These are phyloP conservation scores for Tetropium fuscum DNA, from an alignment of 2,888 invertebrate genomes.

Conservation along the genomic window DNA sequence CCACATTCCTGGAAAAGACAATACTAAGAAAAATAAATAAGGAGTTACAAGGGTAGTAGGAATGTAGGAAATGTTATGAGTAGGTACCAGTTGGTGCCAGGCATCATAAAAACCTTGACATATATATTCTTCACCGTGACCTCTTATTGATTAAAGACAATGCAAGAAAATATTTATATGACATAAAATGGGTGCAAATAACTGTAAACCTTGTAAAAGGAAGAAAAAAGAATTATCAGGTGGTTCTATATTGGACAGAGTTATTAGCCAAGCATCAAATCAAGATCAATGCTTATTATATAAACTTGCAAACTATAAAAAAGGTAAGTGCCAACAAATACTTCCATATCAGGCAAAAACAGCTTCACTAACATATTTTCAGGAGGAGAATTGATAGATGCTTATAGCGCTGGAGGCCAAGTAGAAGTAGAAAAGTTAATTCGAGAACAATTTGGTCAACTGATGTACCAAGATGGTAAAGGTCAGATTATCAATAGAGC, in stretches of 20 bases:
- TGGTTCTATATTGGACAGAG: conserved; percentile 88
- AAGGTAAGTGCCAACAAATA: conserved; percentile 69
- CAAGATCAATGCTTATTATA: conserved; percentile 90
- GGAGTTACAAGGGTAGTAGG: not conserved
- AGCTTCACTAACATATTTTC: not conserved
- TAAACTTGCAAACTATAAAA: conserved; percentile 90
- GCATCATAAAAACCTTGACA: conserved; percentile 51
- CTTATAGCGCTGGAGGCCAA: conserved; percentile 87
- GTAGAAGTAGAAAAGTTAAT: conserved; percentile 86
- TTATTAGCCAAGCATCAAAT: conserved; percentile 88
- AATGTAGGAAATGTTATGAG: too few relatives aligned
- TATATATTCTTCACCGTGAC: conserved; percentile 52
- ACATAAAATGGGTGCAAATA: conserved; percentile 64
- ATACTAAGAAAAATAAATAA: conserved; percentile 29
- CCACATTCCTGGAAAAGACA: conserved; percentile 6
- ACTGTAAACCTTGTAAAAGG: conserved; percentile 65
- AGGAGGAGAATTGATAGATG: conserved; percentile 89
- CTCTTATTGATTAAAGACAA: conserved; percentile 46
- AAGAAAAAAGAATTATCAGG: conserved; percentile 67
- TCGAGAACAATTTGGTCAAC: conserved; percentile 85
- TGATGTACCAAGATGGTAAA: conserved; percentile 89
- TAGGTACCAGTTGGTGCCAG: conserved; percentile 46
- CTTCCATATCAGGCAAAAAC: conserved; percentile 9
- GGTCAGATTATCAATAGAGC: conserved; percentile 88
- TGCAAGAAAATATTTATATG: conserved; percentile 20